Evolutionary conservation across 2,113 vertebrate species (phyloP), one percentile per base, ranked within the genome.

Genomic region (Pelodiscus sinensis): DNA sequence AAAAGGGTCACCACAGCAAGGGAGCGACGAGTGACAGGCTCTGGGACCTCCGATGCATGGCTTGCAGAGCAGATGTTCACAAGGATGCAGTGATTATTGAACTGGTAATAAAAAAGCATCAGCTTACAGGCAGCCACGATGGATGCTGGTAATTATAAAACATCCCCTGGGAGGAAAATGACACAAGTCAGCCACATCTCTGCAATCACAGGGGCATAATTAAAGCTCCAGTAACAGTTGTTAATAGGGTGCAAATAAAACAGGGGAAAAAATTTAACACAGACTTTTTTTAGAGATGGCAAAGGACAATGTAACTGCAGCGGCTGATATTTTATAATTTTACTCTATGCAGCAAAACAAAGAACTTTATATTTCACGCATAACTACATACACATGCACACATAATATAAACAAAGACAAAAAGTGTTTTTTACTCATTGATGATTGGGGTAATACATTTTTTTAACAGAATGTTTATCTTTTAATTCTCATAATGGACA

Each of bases 61-160:
- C 98, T 99, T 98, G 97, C 97, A 97, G 98, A 99, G 98, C 99
- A 99, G 99, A 99, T 99, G 99, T 99, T 99, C 97, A 94, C 93
- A 97, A 98, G 98, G 98, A 98, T 98, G 98, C 98, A 98, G 98
- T 99, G 99, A 99, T 99, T 99, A 99, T 99, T 99, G 98, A 98
- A 98, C 98, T 98, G 98, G 98, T 98, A 98, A 99, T 99, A 98
- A 98, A 98, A 98, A 98, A 98, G 98, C 98, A 98, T 98, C 98
- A 98, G 97, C 97, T 98, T 98, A 98, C 98, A 98, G 98, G 98
- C 98, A 98, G 98, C 97, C 98, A 98, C 98, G 98, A 99, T 99
- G 98, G 99, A 99, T 99, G 99, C 99, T 98, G 98, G 99, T 99
- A 99, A 99, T 99, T 99, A 99, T 98, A 98, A 98, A 98, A 97